phyloP scores from a whole-genome alignment of 2,113 vertebrate genomes.

The Xiphias gladius region DNA sequence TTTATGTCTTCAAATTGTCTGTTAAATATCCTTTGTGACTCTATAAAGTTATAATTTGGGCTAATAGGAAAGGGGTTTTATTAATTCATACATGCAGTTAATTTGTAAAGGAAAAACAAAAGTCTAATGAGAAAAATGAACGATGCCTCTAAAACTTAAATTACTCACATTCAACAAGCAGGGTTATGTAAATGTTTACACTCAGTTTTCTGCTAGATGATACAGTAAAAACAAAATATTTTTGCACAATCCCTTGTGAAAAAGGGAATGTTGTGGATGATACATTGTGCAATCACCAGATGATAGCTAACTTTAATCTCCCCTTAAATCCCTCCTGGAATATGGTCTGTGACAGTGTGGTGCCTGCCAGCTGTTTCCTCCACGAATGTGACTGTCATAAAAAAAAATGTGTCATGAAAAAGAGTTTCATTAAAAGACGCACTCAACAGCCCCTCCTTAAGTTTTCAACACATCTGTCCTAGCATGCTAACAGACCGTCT shows the following conservation, averaged over 20 bases:
- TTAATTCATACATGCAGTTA: not conserved
- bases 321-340: slow-evolving; percentile 46
- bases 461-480: slow-evolving; percentile 19
- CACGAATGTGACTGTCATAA: slow-evolving; percentile 33
- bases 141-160: not conserved
- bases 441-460: slow-evolving; percentile 4
- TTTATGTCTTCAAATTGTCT: not conserved
- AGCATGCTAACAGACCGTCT: not conserved
- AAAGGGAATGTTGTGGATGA: slow-evolving; percentile 14
- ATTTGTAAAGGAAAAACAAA: not conserved
- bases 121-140: slow-evolving; percentile 1
- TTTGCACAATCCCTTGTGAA: slow-evolving; percentile 27
- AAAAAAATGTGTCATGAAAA: slow-evolving; percentile 27
- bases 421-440: slow-evolving; percentile 9
- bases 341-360: slow-evolving; percentile 9
- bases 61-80: not conserved
- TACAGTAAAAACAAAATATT: slow-evolving; percentile 18
- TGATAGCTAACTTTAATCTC: slow-evolving; percentile 48
- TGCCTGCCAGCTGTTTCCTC: slow-evolving; percentile 42
- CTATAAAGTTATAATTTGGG: not conserved
- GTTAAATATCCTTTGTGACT: not conserved
- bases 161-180: slow-evolving; percentile 13
- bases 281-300: slow-evolving; percentile 15
- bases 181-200: not conserved
- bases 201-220: slow-evolving; percentile 26